These are phyloP conservation scores for Pygmarrhopalites habei DNA, from an alignment of 1,140 invertebrate species.

Conservation along the genomic window DNA sequence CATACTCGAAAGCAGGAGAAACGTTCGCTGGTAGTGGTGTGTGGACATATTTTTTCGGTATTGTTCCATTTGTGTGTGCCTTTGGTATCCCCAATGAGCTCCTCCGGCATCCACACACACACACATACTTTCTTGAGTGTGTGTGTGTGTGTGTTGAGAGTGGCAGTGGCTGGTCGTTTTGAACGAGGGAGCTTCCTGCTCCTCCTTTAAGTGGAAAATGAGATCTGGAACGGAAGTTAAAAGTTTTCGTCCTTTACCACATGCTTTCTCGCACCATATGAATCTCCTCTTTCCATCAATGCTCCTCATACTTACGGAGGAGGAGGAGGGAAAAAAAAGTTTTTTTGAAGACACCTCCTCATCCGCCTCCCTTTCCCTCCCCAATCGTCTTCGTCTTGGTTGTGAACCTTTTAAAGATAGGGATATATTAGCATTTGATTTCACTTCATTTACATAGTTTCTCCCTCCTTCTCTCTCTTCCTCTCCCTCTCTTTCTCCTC, in stretches of 20 bases:
- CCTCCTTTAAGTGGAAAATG: slow-evolving; percentile 11
- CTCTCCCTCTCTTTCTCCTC: background rate
- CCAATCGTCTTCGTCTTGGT: background rate
- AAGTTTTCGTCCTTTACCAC: slow-evolving; percentile 20
- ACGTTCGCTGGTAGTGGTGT: background rate
- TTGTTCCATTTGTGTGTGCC: too few species aligned
- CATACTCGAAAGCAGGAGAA: too few species aligned
- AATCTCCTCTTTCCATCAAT: slow-evolving; percentile 15
- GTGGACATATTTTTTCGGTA: slow-evolving; percentile 1
- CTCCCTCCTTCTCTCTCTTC: background rate
- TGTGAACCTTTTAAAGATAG: too few species aligned
- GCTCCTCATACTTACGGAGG: background rate
- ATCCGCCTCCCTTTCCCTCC: background rate
- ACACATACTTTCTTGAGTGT: too few species aligned
- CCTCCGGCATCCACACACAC: too few species aligned
- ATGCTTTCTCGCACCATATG: slow-evolving; percentile 22
- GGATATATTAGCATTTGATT: slow-evolving; percentile 7
- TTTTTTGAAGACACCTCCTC: slow-evolving; percentile 5
- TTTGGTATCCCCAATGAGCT: too few species aligned
- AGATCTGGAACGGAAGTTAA: slow-evolving; percentile 24
- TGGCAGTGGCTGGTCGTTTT: background rate
- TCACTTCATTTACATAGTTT: background rate
- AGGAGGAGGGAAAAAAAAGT: too few species aligned
- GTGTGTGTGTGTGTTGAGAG: background rate
- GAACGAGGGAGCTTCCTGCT: slow-evolving; percentile 2